Conservation (phyloP, 1,140 invertebrate genomes). For the Antheraea mylitta region DNA sequence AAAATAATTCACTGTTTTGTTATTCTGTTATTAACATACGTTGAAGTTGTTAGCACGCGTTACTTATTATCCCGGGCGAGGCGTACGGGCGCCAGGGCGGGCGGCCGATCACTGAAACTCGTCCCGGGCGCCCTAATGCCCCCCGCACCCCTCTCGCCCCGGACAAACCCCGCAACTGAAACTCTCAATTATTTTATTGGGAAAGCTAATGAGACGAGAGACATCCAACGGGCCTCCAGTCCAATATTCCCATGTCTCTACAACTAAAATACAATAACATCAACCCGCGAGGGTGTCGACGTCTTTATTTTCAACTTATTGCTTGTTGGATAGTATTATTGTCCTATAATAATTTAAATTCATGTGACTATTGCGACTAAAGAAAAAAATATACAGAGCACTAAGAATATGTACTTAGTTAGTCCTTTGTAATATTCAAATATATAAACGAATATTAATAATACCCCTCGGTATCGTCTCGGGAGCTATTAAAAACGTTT, state of each 20-base stretch:
- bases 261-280: too few relatives aligned
- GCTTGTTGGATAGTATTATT: too few relatives aligned
- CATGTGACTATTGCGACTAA: too few relatives aligned
- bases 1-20: constrained; percentile 30
- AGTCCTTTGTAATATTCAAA: too few relatives aligned
- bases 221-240: constrained; percentile 46
- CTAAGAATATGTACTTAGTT: too few relatives aligned
- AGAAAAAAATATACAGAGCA: too few relatives aligned
- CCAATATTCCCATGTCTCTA: constrained; percentile 42
- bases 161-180: constrained; percentile 50
- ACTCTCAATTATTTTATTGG: constrained; percentile 76
- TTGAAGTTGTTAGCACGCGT: constrained; percentile 17
- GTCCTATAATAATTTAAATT: too few relatives aligned
- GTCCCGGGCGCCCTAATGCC: constrained; percentile 44
- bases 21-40: constrained; percentile 42
- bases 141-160: constrained; percentile 29
- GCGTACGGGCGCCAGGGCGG: constrained; percentile 53
- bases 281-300: too few relatives aligned
- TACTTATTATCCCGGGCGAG: constrained; percentile 17
- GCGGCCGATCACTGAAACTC: constrained; percentile 62
- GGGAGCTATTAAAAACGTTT: too few relatives aligned
- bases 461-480: not conserved
- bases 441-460: too few relatives aligned
- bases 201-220: constrained; percentile 73
- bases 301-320: too few relatives aligned